Conservation (phyloP, 2,113 vertebrate species). For the Mormyrus iriodes region DNA sequence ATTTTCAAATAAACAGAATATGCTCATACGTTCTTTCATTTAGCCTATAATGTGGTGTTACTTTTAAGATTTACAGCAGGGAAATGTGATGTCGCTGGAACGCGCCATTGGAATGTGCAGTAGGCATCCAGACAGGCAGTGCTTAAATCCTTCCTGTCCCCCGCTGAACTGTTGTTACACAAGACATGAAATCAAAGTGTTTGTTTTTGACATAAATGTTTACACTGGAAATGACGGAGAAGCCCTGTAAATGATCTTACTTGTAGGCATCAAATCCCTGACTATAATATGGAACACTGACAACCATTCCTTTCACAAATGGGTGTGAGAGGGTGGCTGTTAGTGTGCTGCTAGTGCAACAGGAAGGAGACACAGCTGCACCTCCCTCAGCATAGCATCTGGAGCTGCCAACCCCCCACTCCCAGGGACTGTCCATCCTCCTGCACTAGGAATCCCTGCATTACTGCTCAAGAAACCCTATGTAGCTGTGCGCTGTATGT, state of each 20-base stretch:
- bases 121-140: background rate
- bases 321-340: background rate
- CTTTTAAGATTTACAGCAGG: background rate
- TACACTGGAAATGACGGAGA: background rate
- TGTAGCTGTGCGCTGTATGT: background rate
- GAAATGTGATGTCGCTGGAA: background rate
- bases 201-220: constrained; percentile 1
- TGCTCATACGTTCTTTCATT: background rate
- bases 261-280: background rate
- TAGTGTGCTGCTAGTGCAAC: background rate
- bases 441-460: background rate
- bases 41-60: background rate
- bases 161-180: background rate
- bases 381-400: background rate
- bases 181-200: background rate
- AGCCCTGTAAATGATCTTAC: background rate
- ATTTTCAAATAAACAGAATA: background rate
- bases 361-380: background rate
- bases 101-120: background rate
- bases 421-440: background rate
- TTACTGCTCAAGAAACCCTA: background rate
- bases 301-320: background rate
- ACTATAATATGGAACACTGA: background rate
- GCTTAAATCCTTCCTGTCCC: background rate
- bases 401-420: background rate